phyloP scores from a whole-genome alignment of 2,113 vertebrate species.

The Leucopsar rothschildi region DNA sequence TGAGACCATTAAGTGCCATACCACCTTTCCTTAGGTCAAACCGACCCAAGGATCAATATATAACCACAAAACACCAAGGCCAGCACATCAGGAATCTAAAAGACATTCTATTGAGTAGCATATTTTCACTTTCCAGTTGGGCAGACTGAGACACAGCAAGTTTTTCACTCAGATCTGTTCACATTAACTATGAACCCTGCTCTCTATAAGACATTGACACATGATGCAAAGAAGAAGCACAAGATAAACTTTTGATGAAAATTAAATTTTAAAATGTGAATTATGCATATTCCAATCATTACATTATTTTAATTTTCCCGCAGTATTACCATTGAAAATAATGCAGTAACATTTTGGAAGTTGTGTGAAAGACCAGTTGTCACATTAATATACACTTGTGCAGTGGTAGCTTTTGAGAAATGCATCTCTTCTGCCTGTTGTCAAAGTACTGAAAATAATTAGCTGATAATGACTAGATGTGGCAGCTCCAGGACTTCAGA shows the following conservation, averaged over 20 bases:
- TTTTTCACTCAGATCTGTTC: background rate
- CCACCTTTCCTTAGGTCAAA: background rate
- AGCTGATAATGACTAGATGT: background rate
- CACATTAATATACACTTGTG: background rate
- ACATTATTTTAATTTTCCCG: background rate
- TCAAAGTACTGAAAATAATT: background rate
- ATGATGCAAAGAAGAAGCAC: background rate
- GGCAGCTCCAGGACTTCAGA: background rate
- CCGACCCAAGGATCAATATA: fast-evolving
- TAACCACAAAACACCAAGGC: background rate
- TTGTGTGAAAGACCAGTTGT: background rate
- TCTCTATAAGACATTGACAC: no score
- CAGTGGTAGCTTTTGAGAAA: background rate
- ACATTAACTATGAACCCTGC: background rate
- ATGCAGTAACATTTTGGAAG: background rate
- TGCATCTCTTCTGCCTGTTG: background rate
- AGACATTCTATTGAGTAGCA: background rate
- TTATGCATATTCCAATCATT: background rate
- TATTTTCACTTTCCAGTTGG: background rate
- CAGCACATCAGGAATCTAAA: background rate
- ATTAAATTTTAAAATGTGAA: background rate
- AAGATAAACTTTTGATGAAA: background rate
- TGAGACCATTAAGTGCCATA: background rate
- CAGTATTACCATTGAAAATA: background rate
- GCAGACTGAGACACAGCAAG: background rate